phyloP scores from a whole-genome alignment of 2,113 vertebrate genomes.

The Megalops atlanticus region DNA sequence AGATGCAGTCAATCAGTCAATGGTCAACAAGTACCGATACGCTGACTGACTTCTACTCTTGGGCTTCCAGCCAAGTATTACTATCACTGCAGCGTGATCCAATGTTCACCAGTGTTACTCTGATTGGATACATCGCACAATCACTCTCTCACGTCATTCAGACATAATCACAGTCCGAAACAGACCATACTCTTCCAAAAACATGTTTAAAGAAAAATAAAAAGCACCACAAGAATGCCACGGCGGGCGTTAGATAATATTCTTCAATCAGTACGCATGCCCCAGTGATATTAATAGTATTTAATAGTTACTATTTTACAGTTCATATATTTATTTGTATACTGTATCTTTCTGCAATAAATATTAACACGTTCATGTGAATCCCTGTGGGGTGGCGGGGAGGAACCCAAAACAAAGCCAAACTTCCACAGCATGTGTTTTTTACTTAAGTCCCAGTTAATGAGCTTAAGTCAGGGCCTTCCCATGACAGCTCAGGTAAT shows the following conservation, averaged over 20 bases:
- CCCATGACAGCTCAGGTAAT: background rate
- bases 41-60: background rate
- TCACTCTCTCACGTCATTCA: background rate
- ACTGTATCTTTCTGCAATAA: constrained; percentile 7
- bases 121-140: background rate
- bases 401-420: background rate
- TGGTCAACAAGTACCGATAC: no score
- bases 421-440: background rate
- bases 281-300: constrained; percentile 4
- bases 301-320: constrained; percentile 13
- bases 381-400: background rate
- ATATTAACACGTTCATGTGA: constrained; percentile 7
- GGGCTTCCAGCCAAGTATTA: background rate
- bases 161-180: background rate
- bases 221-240: constrained; percentile 9
- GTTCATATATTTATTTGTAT: constrained; percentile 10
- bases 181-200: background rate
- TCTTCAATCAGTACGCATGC: constrained; percentile 6
- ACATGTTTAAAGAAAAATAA: background rate
- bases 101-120: constrained; percentile 4
- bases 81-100: background rate
- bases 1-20: background rate
- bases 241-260: background rate
- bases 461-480: background rate
- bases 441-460: background rate